Evolutionary conservation across 2,797 vertebrate genomes (phyloP).

Genomic region (Pempheris klunzingeri): DNA sequence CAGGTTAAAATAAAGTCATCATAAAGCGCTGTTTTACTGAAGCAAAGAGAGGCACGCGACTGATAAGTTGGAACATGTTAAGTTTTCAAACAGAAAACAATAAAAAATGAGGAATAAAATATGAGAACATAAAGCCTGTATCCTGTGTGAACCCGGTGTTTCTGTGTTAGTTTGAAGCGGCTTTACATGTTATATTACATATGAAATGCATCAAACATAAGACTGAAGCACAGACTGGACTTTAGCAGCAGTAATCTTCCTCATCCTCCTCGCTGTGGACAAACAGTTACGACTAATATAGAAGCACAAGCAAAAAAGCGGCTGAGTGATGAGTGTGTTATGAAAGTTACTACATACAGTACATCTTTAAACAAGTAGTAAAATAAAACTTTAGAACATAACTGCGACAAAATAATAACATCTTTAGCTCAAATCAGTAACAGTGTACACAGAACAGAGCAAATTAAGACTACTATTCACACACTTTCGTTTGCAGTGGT

Average conservation of each 20-base stretch:
- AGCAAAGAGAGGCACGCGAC: neutral
- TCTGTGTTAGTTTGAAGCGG: slow-evolving; percentile 17
- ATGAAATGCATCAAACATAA: slow-evolving; percentile 46
- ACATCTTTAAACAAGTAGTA: slow-evolving; percentile 57
- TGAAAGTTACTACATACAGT: slow-evolving; percentile 57
- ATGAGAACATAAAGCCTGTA: slow-evolving; percentile 23
- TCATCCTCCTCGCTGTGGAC: slow-evolving; percentile 23
- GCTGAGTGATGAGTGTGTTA: slow-evolving; percentile 37
- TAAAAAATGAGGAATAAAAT: neutral
- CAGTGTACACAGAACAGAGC: slow-evolving; percentile 65
- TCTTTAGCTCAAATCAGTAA: slow-evolving; percentile 63
- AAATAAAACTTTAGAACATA: slow-evolving; percentile 68
- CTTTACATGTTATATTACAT: slow-evolving; percentile 37
- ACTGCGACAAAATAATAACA: slow-evolving; percentile 60
- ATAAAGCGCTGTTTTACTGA: neutral
- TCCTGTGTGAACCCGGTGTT: slow-evolving; percentile 6
- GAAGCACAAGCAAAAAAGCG: slow-evolving; percentile 53
- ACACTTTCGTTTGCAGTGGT: slow-evolving; percentile 52
- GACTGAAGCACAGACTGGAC: slow-evolving; percentile 45
- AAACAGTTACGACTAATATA: slow-evolving; percentile 34
- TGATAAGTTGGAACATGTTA: slow-evolving; percentile 13
- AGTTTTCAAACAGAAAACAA: slow-evolving; percentile 22
- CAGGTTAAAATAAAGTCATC: slow-evolving; percentile 22
- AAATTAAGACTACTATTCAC: slow-evolving; percentile 70
- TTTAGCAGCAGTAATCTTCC: slow-evolving; percentile 56